A percentile compares a stretch with the other conserved stretches of the same genome.
Conservation (phyloP, 2,888 invertebrate genomes). For the Cheilosia soror region DNA sequence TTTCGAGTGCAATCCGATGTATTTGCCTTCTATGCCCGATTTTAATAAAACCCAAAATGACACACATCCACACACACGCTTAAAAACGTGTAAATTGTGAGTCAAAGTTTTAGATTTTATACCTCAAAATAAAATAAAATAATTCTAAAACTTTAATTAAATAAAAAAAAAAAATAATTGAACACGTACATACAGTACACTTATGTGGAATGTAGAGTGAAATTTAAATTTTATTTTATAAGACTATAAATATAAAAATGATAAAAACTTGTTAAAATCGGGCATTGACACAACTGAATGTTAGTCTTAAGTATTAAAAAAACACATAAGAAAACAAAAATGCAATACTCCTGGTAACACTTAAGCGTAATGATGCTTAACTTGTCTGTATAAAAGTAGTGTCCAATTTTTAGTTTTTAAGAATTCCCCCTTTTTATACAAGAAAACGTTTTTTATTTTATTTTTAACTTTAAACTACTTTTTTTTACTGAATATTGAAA, state of each 20-base stretch:
- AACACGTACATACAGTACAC: neutral
- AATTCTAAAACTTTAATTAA: constrained; percentile 53
- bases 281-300: constrained; percentile 57
- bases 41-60: constrained; percentile 54
- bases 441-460: constrained; percentile 4
- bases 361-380: constrained; percentile 71
- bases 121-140: constrained; percentile 35
- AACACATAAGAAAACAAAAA: constrained; percentile 21
- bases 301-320: constrained; percentile 56
- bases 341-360: constrained; percentile 46
- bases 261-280: constrained; percentile 64
- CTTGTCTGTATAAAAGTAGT: constrained; percentile 74
- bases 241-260: constrained; percentile 1
- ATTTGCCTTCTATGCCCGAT: constrained; percentile 68
- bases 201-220: constrained; percentile 5
- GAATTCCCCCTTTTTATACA: constrained; percentile 12
- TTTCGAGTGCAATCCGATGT: constrained; percentile 40
- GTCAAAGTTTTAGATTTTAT: constrained; percentile 64
- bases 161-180: constrained; percentile 43
- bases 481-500: constrained; percentile 36
- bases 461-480: constrained; percentile 10
- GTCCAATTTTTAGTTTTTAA: constrained; percentile 52
- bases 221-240: constrained; percentile 45
- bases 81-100: neutral
- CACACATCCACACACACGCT: neutral